Evolutionary conservation across 2,113 vertebrate species (phyloP), one percentile per base, ranked within the genome.

Genomic region (Lagopus muta): DNA sequence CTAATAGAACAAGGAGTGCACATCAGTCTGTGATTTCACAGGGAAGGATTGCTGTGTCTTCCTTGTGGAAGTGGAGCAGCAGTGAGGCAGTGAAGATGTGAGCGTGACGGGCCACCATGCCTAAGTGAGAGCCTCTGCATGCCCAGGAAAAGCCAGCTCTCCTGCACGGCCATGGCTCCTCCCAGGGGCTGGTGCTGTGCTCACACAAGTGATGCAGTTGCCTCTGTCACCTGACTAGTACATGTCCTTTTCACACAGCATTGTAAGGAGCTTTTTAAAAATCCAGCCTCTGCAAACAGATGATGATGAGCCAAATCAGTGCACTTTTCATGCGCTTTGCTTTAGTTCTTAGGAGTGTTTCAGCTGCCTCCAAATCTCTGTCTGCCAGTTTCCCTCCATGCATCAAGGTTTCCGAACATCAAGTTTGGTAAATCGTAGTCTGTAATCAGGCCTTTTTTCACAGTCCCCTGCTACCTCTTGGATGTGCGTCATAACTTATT

Each of bases 361-460:
- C 80, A 54, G 50, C 65, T 86, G 73, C 45, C 38, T 78, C 30
- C 0, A 0, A 77, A 80, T 86, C 78, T 87, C 4, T 2, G n/a
- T 73, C 50, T 67, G 69, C 69, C 52, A 66, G 10, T 9, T 42
- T 3, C 20, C 13, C 5, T 30, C 48, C 52, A 60, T 15, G 3
- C 57, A 40, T 77, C 92, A 72, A 90, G 52, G 57, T 80, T 95
- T 88, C 86, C 76, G 92, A 84, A 90, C 74, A 72, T 60, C 69
- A 48, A 52, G 89, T 90, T 92, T 74, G 84, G 60, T 64, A 83
- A 83, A 90, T 67, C 4, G 1, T 80, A 54, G 45, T 80, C 69
- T 76, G 60, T 60, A 77, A 81, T 75, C 86, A 86, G 72, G 42
- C 52, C 38, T 81, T 73, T 88, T 69, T 74, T 65, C 70, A 27